Evolutionary conservation across 1,140 invertebrate species (phyloP).

Genomic region (Antheraea pernyi): DNA sequence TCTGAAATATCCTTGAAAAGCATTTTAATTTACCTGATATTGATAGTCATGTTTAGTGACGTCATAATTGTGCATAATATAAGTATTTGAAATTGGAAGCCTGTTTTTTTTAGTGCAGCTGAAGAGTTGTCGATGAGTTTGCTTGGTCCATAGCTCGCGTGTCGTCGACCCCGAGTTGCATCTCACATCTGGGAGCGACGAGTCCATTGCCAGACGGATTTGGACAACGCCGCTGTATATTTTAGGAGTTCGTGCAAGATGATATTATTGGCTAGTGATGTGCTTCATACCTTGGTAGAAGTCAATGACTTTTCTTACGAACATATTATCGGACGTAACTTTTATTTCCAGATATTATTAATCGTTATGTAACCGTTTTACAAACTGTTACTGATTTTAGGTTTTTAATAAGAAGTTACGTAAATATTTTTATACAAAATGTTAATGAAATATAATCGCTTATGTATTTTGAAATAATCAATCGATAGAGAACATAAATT

Average conservation of each 20-base stretch:
- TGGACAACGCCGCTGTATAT: constrained; percentile 5
- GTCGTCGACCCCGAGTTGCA: constrained; percentile 18
- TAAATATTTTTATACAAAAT: too few relatives aligned
- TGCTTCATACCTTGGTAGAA: background rate
- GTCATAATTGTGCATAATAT: too few relatives aligned
- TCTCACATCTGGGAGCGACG: constrained; percentile 13
- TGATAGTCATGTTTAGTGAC: too few relatives aligned
- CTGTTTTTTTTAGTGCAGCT: background rate
- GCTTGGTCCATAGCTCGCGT: constrained; percentile 5
- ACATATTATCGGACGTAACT: background rate
- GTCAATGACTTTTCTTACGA: background rate
- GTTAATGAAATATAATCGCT: too few relatives aligned
- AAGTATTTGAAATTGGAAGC: too few relatives aligned
- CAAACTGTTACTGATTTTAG: too few relatives aligned
- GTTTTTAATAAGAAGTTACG: too few relatives aligned
- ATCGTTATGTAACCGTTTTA: too few relatives aligned
- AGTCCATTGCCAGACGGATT: constrained; percentile 19
- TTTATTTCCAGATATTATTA: background rate
- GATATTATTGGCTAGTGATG: background rate
- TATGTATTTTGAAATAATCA: too few relatives aligned
- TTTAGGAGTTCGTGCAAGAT: background rate
- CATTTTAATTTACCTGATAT: too few relatives aligned
- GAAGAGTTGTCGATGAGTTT: constrained; percentile 4
- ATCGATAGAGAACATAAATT: too few relatives aligned
- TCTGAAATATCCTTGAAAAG: too few relatives aligned